Evolutionary conservation across 2,888 invertebrate genomes (phyloP).

Genomic region (Margaritifera margaritifera): DNA sequence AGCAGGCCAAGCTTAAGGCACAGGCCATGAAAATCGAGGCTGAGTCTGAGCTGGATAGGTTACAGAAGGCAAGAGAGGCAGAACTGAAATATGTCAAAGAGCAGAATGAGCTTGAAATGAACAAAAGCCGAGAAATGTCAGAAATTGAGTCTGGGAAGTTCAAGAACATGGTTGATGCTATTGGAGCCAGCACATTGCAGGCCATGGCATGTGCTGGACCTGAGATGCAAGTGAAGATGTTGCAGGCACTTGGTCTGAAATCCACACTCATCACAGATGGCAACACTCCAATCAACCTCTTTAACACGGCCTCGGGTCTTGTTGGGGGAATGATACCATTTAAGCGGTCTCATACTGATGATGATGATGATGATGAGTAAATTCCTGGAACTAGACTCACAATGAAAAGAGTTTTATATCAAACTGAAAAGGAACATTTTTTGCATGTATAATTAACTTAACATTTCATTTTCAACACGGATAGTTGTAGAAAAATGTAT

Average conservation of each 20-base stretch:
- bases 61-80: slow-evolving; percentile 73
- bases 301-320: slow-evolving; percentile 74
- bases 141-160: slow-evolving; percentile 73
- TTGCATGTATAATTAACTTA: no score
- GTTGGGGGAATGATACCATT: slow-evolving; percentile 61
- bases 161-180: slow-evolving; percentile 72
- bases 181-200: slow-evolving; percentile 73
- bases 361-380: no score
- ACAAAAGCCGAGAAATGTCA: slow-evolving; percentile 69
- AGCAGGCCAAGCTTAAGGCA: slow-evolving; percentile 74
- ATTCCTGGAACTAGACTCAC: no score
- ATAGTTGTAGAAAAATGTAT: no score
- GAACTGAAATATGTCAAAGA: slow-evolving; percentile 73
- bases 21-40: slow-evolving; percentile 74
- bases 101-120: slow-evolving; percentile 73
- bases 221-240: slow-evolving; percentile 74
- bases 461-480: no score
- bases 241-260: slow-evolving; percentile 74
- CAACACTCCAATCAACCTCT: slow-evolving; percentile 74
- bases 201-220: slow-evolving; percentile 73
- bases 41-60: slow-evolving; percentile 73
- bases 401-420: no score
- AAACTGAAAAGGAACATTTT: no score
- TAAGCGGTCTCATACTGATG: no score
- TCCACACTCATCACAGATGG: slow-evolving; percentile 76